Percentiles rank a stretch among this genome's conserved stretches.
Evolutionary conservation across 2,888 invertebrate species (phyloP).

Genomic region (Trissolcus japonicus): DNA sequence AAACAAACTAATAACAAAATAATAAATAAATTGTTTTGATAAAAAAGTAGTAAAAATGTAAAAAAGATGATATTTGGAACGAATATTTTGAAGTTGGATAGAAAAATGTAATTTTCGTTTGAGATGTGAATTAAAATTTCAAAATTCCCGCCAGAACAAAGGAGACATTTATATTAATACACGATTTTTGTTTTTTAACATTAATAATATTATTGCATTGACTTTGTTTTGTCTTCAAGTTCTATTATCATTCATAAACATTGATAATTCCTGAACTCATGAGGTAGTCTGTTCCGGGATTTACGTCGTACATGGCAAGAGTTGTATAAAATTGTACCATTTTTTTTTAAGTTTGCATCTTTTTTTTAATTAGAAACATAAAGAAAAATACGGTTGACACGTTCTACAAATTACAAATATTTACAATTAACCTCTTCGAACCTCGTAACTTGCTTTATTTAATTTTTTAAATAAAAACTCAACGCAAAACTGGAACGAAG

Average conservation of each 20-base stretch:
- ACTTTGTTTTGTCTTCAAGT: slow-evolving; percentile 64
- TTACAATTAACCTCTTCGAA: no score
- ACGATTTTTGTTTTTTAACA: slow-evolving; percentile 53
- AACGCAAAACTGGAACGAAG: no score
- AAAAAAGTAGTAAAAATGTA: not conserved
- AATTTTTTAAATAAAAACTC: no score
- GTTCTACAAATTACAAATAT: no score
- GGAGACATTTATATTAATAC: slow-evolving; percentile 47
- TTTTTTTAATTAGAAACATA: slow-evolving; percentile 1
- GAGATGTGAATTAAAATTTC: slow-evolving; percentile 7
- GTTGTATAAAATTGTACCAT: slow-evolving; percentile 65
- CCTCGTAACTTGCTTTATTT: no score
- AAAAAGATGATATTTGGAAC: not conserved
- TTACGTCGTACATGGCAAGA: slow-evolving; percentile 74
- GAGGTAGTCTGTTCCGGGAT: slow-evolving; percentile 75
- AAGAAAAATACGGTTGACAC: no score
- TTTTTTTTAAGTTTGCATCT: slow-evolving; percentile 15
- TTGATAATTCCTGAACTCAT: slow-evolving; percentile 75
- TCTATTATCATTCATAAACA: slow-evolving; percentile 66
- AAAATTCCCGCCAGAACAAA: slow-evolving; percentile 62
- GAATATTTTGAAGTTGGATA: not conserved
- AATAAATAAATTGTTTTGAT: not conserved
- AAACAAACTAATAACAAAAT: slow-evolving; percentile 51
- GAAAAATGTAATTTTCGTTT: not conserved
- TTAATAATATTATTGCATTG: slow-evolving; percentile 73